Percentiles rank a stretch among this genome's conserved stretches.
Evolutionary conservation across 2,888 invertebrate genomes (phyloP).

Genomic region (Malachius bipustulatus): DNA sequence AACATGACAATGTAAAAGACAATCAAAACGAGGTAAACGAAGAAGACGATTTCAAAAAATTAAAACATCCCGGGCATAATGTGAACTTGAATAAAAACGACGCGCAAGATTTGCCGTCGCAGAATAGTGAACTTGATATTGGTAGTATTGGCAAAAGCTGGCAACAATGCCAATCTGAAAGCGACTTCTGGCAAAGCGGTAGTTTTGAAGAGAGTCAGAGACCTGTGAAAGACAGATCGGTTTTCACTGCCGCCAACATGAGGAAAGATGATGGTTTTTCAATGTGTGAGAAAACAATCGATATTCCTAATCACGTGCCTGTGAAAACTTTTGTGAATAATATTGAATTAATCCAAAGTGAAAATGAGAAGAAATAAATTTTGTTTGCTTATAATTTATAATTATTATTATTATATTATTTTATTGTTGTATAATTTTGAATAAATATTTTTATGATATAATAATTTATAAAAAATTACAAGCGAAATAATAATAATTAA

Average conservation of each 20-base stretch:
- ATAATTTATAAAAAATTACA: too few relatives aligned
- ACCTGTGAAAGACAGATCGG: constrained; percentile 24
- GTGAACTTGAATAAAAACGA: too few relatives aligned
- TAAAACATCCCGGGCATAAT: too few relatives aligned
- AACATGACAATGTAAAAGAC: constrained; percentile 13
- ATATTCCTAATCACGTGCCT: constrained; percentile 22
- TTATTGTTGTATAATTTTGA: too few relatives aligned
- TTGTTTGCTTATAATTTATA: constrained; percentile 4
- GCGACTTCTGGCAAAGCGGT: constrained; percentile 19
- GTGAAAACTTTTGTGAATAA: constrained; percentile 26
- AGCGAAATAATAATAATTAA: too few relatives aligned
- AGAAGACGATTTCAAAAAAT: too few relatives aligned
- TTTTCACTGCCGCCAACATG: constrained; percentile 17
- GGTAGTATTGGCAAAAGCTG: too few relatives aligned
- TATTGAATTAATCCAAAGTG: constrained; percentile 18
- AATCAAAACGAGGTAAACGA: constrained; percentile 4
- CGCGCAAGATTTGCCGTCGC: too few relatives aligned
- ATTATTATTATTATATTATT: not conserved
- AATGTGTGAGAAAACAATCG: too few relatives aligned
- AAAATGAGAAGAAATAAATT: constrained; percentile 15
- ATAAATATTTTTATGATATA: too few relatives aligned
- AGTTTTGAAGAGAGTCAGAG: constrained; percentile 13
- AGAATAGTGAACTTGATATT: too few relatives aligned
- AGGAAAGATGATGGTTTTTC: constrained; percentile 21
- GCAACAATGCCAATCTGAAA: constrained; percentile 24